These are phyloP conservation scores for Holacanthella duospinosa DNA, from an alignment of 2,888 invertebrate genomes.

Conservation along the genomic window DNA sequence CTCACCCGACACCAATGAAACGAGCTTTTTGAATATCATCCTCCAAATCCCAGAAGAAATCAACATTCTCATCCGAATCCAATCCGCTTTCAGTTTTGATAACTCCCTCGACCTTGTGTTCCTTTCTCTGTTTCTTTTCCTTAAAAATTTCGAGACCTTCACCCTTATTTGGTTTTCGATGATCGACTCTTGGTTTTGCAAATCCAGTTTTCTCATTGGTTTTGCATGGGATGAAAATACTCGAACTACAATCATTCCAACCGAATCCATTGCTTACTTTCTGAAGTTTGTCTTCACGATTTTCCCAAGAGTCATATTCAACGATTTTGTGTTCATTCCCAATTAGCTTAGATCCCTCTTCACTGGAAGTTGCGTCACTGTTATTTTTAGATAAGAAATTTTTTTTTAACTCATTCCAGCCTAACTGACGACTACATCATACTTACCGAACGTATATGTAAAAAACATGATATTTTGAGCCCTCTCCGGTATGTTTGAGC, in stretches of 20 bases:
- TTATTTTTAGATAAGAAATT: background rate
- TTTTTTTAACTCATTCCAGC: too few relatives aligned
- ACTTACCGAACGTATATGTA: background rate
- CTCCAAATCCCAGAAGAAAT: background rate
- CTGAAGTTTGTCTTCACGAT: constrained; percentile 3
- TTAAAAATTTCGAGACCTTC: background rate
- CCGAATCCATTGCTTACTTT: constrained; percentile 1
- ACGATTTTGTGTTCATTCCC: background rate
- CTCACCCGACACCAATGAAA: background rate
- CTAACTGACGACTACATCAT: too few relatives aligned
- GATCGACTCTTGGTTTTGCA: background rate
- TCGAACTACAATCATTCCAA: background rate
- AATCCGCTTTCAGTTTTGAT: background rate
- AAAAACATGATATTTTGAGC: background rate
- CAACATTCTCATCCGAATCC: background rate
- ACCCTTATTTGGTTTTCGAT: background rate
- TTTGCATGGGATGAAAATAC: constrained; percentile 4
- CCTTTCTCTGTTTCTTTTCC: background rate
- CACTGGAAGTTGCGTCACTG: background rate
- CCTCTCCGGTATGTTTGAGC: background rate
- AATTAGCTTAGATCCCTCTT: background rate
- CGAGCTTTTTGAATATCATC: constrained; percentile 2
- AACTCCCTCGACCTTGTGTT: background rate
- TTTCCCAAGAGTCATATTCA: constrained; percentile 1
- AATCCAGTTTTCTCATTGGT: background rate